phyloP scores from a whole-genome alignment of 2,888 invertebrate genomes.

The Dascillus cervinus region DNA sequence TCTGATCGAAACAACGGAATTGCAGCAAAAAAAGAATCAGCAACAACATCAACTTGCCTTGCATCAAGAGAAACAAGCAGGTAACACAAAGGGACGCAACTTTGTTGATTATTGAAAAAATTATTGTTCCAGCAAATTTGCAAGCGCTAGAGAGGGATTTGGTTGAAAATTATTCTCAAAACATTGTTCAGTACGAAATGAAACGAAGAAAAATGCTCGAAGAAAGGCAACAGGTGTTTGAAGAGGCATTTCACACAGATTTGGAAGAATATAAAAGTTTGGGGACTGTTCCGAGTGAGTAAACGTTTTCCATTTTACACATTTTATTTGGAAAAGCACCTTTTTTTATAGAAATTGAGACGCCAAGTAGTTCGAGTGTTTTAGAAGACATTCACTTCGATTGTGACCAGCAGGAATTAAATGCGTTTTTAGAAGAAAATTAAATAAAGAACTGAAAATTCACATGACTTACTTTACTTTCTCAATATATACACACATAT shows the following conservation, averaged over 20 bases:
- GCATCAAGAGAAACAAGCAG: conserved; percentile 64
- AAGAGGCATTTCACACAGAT: conserved; percentile 62
- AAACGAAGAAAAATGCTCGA: conserved; percentile 48
- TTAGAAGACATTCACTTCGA: conserved; percentile 59
- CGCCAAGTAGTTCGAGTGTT: conserved; percentile 21
- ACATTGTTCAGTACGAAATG: conserved; percentile 49
- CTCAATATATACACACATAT: too few relatives aligned
- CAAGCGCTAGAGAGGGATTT: conserved; percentile 45
- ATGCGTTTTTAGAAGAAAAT: conserved; percentile 52
- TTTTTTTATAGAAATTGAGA: conserved; percentile 20
- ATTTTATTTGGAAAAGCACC: conserved; percentile 13
- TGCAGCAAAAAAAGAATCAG: conserved; percentile 63
- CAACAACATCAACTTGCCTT: conserved; percentile 63
- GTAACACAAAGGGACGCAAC: conserved; percentile 38
- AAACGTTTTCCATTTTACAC: conserved; percentile 10
- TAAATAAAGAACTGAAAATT: too few relatives aligned
- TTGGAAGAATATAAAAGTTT: conserved; percentile 55
- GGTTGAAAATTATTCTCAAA: conserved; percentile 50
- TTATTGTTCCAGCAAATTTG: conserved; percentile 33
- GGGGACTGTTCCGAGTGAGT: conserved; percentile 54
- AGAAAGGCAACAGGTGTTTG: conserved; percentile 61
- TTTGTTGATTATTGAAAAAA: neutral
- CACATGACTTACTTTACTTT: too few relatives aligned
- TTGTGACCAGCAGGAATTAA: conserved; percentile 50
- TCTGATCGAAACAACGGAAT: conserved; percentile 59